Percentiles rank a stretch among this genome's conserved stretches.
Conservation (phyloP, 2,888 invertebrate species). For the Agonopterix subpropinquella region DNA sequence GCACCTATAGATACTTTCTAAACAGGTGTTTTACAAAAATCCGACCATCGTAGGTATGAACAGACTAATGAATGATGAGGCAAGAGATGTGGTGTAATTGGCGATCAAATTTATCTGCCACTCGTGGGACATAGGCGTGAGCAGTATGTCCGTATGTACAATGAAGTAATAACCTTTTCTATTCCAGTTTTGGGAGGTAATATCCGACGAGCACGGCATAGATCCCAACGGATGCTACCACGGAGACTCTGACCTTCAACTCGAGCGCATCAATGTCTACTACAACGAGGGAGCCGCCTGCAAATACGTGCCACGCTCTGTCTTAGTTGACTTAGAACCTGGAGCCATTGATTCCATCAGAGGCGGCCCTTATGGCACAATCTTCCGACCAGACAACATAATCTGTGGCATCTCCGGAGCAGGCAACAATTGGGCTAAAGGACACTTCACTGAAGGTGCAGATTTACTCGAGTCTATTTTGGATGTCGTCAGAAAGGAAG, state of each 20-base stretch:
- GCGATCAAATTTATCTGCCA: no score
- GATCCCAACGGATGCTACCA: conserved; percentile 72
- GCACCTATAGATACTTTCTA: no score
- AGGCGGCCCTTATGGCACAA: conserved; percentile 77
- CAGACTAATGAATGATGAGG: no score
- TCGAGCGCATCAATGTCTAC: conserved; percentile 85
- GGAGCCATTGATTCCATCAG: conserved; percentile 78
- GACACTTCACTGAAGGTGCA: conserved; percentile 81
- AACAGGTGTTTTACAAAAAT: no score
- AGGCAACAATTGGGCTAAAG: conserved; percentile 78
- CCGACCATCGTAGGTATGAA: no score
- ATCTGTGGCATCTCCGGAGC: conserved; percentile 77
- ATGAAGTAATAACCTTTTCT: not conserved
- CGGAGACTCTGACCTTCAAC: conserved; percentile 81
- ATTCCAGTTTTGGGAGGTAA: conserved; percentile 88
- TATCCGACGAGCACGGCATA: conserved; percentile 86
- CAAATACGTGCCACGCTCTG: conserved; percentile 55
- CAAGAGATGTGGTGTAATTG: no score
- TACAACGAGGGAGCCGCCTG: conserved; percentile 78
- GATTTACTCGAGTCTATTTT: conserved; percentile 77
- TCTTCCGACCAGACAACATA: conserved; percentile 84
- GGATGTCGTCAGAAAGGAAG: conserved; percentile 75
- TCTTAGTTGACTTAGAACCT: conserved; percentile 56
- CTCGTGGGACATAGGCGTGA: no score
- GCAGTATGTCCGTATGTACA: no score